Conservation (phyloP, 2,113 vertebrate genomes). For the Peromyscus californicus region DNA sequence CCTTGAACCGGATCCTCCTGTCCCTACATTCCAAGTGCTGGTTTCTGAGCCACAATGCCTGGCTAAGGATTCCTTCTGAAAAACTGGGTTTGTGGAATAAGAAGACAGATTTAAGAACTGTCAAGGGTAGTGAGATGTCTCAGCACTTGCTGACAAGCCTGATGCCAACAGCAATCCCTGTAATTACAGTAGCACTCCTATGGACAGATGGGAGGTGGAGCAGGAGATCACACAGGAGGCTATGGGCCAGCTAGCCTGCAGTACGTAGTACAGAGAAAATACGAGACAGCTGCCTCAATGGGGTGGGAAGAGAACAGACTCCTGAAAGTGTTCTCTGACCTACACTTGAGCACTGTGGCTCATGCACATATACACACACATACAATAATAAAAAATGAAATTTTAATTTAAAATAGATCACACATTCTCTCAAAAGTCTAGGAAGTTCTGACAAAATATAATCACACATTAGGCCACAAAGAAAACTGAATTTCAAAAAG, state of each 20-base stretch:
- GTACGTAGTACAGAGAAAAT: background rate
- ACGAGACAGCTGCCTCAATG: background rate
- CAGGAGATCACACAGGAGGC: background rate
- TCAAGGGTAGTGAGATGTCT: background rate
- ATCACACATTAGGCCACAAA: background rate
- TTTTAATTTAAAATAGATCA: background rate
- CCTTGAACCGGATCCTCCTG: background rate
- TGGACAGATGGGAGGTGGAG: background rate
- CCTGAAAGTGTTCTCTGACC: background rate
- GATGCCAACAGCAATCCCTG: background rate
- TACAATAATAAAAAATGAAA: background rate
- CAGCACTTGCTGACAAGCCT: background rate
- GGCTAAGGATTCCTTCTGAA: no score
- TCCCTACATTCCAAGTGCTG: background rate
- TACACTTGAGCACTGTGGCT: background rate
- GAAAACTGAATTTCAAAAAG: background rate
- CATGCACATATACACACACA: no score
- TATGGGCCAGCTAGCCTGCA: background rate
- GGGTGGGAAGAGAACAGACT: background rate
- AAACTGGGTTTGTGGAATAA: background rate
- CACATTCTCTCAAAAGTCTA: background rate
- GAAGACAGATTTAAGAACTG: no score
- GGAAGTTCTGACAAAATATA: background rate
- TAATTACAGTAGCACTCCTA: background rate
- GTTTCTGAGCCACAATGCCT: background rate